Base-by-base conservation (phyloP, 2,797 vertebrate species). In the Crax fasciolata region DNA sequence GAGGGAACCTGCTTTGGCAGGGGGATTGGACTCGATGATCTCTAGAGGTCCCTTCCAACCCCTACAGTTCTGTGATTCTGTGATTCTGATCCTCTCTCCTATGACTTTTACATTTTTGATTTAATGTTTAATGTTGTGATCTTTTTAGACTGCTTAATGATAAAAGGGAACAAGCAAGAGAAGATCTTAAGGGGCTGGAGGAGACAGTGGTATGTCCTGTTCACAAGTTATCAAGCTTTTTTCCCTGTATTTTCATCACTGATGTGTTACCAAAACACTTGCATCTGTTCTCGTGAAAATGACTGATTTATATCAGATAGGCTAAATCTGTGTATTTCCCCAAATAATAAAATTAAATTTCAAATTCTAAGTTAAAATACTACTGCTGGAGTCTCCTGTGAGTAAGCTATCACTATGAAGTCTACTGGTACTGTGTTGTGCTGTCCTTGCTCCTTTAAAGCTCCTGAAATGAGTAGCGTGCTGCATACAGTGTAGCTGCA, bases 101-200 rank as follows among this genome's bases (percentile, higher is more conserved):
- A 0, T 1, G 48, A 38, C 67, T 70, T 63, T 87, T 48, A 3
- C 49, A 16, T 41, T 82, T 85, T 13, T 94, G 10, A 84, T 76
- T 70, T 51, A 14, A 55, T 85, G 38, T 41, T 84, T 77, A 27
- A 70, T 68, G 27, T 57, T 80, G 28, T 86, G 65, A 59, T 87
- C 59, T 93, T 96, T 94, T 85, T 83, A 99, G 99, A 87, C 96
- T 98, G 81, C 98, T 99, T 84, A 99, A 99, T 93, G 99, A 99
- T 94, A 99, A 99, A 97, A 98, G 98, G 76, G 99, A 99, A 35
- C 98, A 98, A 98, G 99, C 98, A 93, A 99, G 98, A 92, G 99
- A 99, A 95, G 99, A 99, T 93, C 98, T 99, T 65, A 99, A 99
- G 94, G 99, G 99, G 38, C 97, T 99, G 80, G 99, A 99, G 93